Base-by-base conservation (phyloP, 1,140 invertebrate genomes). In the Ceratina australensis region DNA sequence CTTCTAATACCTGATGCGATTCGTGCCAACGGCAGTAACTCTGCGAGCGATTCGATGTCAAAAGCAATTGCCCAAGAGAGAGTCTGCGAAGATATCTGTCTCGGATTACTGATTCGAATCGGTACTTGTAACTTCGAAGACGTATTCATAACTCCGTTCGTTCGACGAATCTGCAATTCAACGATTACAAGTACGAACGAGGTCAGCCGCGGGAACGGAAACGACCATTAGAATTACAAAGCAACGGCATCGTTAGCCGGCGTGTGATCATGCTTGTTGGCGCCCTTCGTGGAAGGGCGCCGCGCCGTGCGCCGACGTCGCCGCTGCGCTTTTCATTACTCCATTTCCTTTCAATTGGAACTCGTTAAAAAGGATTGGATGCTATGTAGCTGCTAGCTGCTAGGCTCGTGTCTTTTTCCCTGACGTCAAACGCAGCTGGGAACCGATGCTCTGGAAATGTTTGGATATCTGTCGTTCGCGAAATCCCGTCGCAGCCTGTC, bases 301-400 rank as follows among this genome's bases (percentile, higher is more conserved):
- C 5, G n/a, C 1, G 65, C 18, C 5, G n/a, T 0, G 52, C 52
- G 52, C 52, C 33, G n/a, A 16, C 28, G 7, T 72, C 57, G n/a
- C 54, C 47, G 33, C 54, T 22, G 15, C 61, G 15, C 56, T 69
- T 76, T 76, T 61, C 66, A 61, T 69, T 69, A 61, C 56, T 71
- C 54, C 76, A 65, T 83, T 82, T 83, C 77, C 68, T 77, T 72
- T 75, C 81, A 75, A 83, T 83, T 79, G 64, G 64, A 67, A 49
- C 81, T 82, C 66, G 54, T 82, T 82, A 65, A 54, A 64, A 52
- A 42, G 33, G 33, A 42, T 42, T 42, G 22, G 50, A 79, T 75
- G 75, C 26, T 15, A 54, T 24, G 47, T 64, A 8, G 10, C 59
- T n/a, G 10, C 59, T n/a, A 22, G 1, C 0, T 22, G 72, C n/a